Conservation (phyloP, 2,113 vertebrate species). For the Sorex fumeus region DNA sequence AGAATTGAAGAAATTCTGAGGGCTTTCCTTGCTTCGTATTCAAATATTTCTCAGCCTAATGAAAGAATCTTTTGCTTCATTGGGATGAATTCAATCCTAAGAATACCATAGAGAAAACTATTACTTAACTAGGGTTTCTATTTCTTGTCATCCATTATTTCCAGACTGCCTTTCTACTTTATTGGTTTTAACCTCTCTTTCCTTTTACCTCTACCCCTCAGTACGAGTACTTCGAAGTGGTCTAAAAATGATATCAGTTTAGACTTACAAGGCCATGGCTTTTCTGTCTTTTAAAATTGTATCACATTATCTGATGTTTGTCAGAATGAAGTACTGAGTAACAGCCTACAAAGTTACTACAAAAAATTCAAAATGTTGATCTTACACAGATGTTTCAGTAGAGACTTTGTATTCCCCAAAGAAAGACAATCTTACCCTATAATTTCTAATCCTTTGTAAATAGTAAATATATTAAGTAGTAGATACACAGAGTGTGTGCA, state of each 20-base stretch:
- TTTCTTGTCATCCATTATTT: not conserved
- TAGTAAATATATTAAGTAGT: not conserved
- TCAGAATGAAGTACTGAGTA: not conserved
- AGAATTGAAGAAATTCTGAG: constrained; percentile 14
- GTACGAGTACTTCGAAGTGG: not conserved
- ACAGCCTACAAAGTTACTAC: not conserved
- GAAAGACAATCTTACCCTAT: not conserved
- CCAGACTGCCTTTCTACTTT: not conserved
- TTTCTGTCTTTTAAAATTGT: not conserved
- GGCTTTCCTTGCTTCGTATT: constrained; percentile 14
- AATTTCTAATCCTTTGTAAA: not conserved
- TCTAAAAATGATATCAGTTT: not conserved
- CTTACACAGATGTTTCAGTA: not conserved
- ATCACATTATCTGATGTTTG: not conserved
- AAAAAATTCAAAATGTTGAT: not conserved
- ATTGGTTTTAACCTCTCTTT: not conserved
- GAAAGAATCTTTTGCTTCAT: constrained; percentile 32
- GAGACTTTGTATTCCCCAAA: not conserved
- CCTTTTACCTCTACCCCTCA: not conserved
- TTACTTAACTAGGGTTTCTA: not conserved
- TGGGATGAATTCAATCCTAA: constrained; percentile 22
- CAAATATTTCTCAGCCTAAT: constrained; percentile 24
- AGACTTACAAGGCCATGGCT: not conserved
- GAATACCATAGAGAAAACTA: not conserved
- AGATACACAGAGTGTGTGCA: not conserved